Conservation (phyloP, 2,888 invertebrate genomes). For the Drepana falcataria region DNA sequence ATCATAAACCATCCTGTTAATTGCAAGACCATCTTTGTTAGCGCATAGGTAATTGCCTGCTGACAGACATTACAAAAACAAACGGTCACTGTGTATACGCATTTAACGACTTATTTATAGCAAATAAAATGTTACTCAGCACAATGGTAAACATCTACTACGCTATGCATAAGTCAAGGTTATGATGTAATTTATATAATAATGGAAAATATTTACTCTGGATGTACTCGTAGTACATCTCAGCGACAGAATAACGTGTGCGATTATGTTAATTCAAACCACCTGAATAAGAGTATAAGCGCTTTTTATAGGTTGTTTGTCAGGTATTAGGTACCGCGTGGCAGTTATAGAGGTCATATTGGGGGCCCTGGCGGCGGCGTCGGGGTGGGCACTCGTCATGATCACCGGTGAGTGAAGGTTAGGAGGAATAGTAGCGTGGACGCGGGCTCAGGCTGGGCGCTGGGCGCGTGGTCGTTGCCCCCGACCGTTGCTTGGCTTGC, state of each 20-base stretch:
- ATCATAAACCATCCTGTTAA: slow-evolving; percentile 29
- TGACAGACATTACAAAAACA: slow-evolving; percentile 40
- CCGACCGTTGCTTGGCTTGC: slow-evolving; percentile 74
- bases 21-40: slow-evolving; percentile 32
- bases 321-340: slow-evolving; percentile 5
- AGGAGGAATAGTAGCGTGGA: slow-evolving; percentile 48
- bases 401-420: slow-evolving; percentile 36
- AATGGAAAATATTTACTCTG: slow-evolving; percentile 13
- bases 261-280: not conserved
- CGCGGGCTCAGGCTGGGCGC: slow-evolving; percentile 53
- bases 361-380: slow-evolving; percentile 22
- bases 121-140: slow-evolving; percentile 45
- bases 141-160: slow-evolving; percentile 25
- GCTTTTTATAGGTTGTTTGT: not conserved
- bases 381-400: slow-evolving; percentile 23
- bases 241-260: too few relatives aligned
- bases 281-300: not conserved
- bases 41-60: slow-evolving; percentile 39
- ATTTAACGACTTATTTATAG: slow-evolving; percentile 54
- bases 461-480: slow-evolving; percentile 72
- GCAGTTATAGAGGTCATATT: slow-evolving; percentile 16
- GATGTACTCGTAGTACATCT: too few relatives aligned
- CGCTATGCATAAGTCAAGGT: slow-evolving; percentile 39
- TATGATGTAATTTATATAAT: slow-evolving; percentile 28
- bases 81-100: slow-evolving; percentile 29